Conservation (phyloP, 2,797 vertebrate genomes). For the Muscicapa striata region DNA sequence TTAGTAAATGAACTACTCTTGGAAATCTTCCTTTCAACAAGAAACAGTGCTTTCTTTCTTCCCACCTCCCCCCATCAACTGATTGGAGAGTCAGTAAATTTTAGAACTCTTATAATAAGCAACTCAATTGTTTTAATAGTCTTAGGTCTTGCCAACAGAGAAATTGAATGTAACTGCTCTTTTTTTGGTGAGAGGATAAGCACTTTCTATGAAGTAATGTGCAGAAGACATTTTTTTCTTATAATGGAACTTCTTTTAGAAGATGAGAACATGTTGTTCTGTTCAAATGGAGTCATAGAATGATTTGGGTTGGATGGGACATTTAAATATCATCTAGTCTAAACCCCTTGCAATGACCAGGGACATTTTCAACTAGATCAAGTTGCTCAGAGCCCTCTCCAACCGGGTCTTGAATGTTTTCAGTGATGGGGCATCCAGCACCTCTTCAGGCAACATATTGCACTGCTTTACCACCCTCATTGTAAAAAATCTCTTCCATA, state of each 20-base stretch:
- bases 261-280: not conserved
- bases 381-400: not conserved
- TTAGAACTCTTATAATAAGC: not conserved
- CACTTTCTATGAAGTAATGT: not conserved
- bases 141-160: not conserved
- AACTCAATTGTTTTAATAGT: not conserved
- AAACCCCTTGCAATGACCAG: not conserved
- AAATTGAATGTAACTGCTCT: not conserved
- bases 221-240: not conserved
- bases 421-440: too few relatives aligned
- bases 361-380: not conserved
- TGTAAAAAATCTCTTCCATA: not conserved
- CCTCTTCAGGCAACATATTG: not conserved
- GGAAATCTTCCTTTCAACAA: not conserved
- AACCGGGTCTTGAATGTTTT: not conserved
- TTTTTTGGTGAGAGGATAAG: not conserved
- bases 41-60: not conserved
- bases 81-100: not conserved
- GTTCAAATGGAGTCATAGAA: not conserved
- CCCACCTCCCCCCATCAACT: fast-evolving
- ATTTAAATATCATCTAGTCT: not conserved
- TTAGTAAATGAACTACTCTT: not conserved
- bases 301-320: not conserved
- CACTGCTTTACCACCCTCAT: not conserved
- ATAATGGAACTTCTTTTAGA: not conserved